Conservation (phyloP, 2,113 vertebrate species). For the Athene cunicularia region DNA sequence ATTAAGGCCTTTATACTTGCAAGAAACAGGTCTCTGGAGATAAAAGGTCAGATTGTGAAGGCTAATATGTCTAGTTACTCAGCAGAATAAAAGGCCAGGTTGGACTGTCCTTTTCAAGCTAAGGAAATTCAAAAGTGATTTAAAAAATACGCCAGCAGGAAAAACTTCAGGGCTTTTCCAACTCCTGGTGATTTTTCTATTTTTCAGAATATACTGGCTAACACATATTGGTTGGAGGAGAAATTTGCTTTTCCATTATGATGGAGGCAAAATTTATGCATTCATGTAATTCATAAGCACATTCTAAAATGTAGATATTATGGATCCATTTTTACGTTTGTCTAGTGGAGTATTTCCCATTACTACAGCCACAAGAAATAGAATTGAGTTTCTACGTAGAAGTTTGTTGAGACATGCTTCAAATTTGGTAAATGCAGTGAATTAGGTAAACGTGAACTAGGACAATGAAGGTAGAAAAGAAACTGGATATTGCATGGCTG, state of each 20-base stretch:
- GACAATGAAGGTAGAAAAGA: neutral
- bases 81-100: slow-evolving; percentile 61
- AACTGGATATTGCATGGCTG: neutral
- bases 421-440: neutral
- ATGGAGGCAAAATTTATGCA: neutral
- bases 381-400: neutral
- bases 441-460: neutral
- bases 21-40: slow-evolving; percentile 43
- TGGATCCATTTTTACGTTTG: neutral
- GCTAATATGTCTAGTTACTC: slow-evolving; percentile 63
- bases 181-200: neutral
- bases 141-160: slow-evolving; percentile 16
- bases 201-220: neutral
- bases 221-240: neutral
- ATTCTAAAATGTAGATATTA: neutral
- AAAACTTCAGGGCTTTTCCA: slow-evolving; percentile 5
- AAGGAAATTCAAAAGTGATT: slow-evolving; percentile 37
- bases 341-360: neutral
- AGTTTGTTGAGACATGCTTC: neutral
- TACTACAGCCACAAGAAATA: neutral
- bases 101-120: slow-evolving; percentile 35
- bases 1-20: neutral
- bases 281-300: neutral
- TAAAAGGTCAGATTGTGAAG: slow-evolving; percentile 63
- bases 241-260: neutral